Evolutionary conservation across 2,113 vertebrate genomes (phyloP), one percentile per base, ranked within the genome.

Genomic region (Microcebus griseorufus): DNA sequence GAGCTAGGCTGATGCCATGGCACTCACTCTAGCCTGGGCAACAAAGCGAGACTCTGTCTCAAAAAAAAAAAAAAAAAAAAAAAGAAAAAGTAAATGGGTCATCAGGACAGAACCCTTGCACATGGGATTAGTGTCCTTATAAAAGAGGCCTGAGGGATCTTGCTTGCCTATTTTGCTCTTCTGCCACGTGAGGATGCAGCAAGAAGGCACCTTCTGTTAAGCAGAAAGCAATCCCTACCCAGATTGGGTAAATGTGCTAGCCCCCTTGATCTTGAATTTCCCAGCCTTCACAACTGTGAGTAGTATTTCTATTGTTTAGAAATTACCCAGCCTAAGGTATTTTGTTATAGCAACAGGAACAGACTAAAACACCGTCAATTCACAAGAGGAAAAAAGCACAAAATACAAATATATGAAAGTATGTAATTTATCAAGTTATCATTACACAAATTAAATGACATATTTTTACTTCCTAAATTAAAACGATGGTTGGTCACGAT

Each of bases 21-120:
- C n/a, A n/a, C n/a, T n/a, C n/a, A n/a, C n/a, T n/a, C n/a, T n/a
- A n/a, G n/a, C n/a, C n/a, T n/a, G n/a, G n/a, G n/a, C n/a, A n/a
- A n/a, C n/a, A n/a, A n/a, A n/a, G n/a, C n/a, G n/a, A n/a, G n/a
- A n/a, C n/a, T n/a, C n/a, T n/a, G n/a, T n/a, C n/a, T n/a, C n/a
- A n/a, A n/a, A n/a, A n/a, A n/a, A 97, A 97, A 97, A 96, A 84
- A 65, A 96, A 97, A 97, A 97, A 96, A 84, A 65, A 96, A 97
- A 97, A 97, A 96, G 86, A 65, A 96, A 96, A 98, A 96, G 12
- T 62, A 25, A 62, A 25, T 62, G 60, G 60, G 37, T 39, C 20
- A 72, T 39, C 20, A 72, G 37, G 37, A 72, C 11, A 23, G 20
- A 72, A 22, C 37, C 8, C 69, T 72, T n/a, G 39, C 25, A n/a